phyloP scores from a whole-genome alignment of 2,113 vertebrate species.

The Progne subis region DNA sequence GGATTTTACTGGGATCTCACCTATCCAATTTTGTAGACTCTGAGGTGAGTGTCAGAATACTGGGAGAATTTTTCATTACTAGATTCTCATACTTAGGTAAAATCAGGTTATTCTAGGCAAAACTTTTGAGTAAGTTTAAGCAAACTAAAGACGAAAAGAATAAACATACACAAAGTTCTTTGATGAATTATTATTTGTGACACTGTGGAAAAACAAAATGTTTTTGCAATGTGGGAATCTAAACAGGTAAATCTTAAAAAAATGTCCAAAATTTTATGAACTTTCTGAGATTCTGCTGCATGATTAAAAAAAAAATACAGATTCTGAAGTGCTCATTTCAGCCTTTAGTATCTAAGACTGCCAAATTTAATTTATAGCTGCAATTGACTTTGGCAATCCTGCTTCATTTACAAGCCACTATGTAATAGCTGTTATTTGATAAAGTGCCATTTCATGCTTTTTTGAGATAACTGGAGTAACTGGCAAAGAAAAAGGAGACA shows the following conservation, averaged over 20 bases:
- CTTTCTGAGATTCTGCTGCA: neutral
- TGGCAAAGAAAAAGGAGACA: neutral
- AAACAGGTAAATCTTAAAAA: neutral
- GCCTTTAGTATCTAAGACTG: neutral
- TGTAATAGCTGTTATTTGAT: neutral
- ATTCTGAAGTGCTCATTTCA: neutral
- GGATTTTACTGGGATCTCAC: neutral
- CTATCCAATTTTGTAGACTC: neutral
- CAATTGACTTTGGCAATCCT: neutral
- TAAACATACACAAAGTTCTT: neutral
- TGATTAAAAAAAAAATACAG: neutral
- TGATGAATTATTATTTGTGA: neutral
- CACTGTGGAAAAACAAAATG: neutral
- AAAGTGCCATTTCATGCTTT: neutral
- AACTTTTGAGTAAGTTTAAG: neutral
- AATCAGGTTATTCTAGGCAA: neutral
- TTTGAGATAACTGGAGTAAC: neutral
- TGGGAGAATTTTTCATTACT: neutral
- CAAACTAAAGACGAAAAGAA: neutral
- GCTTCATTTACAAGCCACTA: neutral
- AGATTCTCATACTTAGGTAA: neutral
- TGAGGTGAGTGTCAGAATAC: neutral
- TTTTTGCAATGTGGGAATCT: neutral
- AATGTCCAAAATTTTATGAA: neutral
- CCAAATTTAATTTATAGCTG: neutral